These are phyloP conservation scores for Aphaenogaster rudis DNA, from an alignment of 1,140 invertebrate species.

Conservation along the genomic window DNA sequence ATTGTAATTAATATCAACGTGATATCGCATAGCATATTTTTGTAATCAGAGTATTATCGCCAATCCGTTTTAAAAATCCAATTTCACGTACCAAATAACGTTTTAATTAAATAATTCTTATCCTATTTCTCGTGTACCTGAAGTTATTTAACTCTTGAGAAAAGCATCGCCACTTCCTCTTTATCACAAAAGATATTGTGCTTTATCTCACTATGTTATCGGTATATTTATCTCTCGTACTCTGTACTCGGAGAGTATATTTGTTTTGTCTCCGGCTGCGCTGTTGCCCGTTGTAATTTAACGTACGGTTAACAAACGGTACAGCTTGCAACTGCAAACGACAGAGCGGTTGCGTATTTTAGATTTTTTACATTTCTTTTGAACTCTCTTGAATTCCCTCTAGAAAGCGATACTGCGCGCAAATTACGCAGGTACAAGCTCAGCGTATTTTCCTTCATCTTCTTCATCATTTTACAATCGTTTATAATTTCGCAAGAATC, in stretches of 20 bases:
- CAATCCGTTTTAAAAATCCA: neutral
- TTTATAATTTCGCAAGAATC: neutral
- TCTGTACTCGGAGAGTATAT: slow-evolving; percentile 65
- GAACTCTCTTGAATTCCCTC: neutral
- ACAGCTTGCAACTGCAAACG: neutral
- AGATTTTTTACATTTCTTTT: slow-evolving; percentile 15
- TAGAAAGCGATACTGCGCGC: neutral
- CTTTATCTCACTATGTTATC: slow-evolving; percentile 68
- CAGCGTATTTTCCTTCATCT: neutral
- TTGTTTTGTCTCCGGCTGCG: slow-evolving; percentile 71
- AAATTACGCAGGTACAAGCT: neutral
- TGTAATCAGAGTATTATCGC: neutral
- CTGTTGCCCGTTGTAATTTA: slow-evolving; percentile 42
- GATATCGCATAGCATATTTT: neutral
- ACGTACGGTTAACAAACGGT: slow-evolving; percentile 18
- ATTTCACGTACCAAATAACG: slow-evolving; percentile 5
- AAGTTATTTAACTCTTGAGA: slow-evolving; percentile 14
- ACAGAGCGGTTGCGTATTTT: neutral
- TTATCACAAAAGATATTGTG: slow-evolving; percentile 67
- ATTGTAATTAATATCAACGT: neutral
- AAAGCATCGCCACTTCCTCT: slow-evolving; percentile 41
- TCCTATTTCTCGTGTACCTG: neutral
- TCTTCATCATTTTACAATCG: neutral
- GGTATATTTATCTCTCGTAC: slow-evolving; percentile 63
- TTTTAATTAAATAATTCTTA: slow-evolving; percentile 37